Conservation (phyloP, 1,140 invertebrate genomes). For the Musca domestica region DNA sequence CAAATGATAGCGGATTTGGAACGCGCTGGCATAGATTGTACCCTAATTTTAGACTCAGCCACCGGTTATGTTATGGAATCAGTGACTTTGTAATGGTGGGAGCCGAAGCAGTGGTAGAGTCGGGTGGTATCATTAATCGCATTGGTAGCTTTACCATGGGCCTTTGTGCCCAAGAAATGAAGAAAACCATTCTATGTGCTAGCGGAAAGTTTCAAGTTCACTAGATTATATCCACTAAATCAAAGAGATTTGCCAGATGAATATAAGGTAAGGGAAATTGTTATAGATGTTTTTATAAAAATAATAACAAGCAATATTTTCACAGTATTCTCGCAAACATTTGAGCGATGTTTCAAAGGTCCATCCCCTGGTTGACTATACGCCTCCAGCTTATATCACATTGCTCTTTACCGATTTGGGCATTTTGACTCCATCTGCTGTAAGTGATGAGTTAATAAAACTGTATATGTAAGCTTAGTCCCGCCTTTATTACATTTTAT, state of each 20-base stretch:
- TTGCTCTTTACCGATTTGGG: constrained; percentile 94
- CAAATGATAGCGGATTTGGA: constrained; percentile 74
- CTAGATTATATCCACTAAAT: constrained; percentile 88
- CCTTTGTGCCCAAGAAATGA: constrained; percentile 85
- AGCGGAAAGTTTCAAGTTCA: constrained; percentile 97
- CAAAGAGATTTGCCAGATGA: constrained; percentile 87
- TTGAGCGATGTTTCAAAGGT: constrained; percentile 65
- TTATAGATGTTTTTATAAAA: too few relatives aligned
- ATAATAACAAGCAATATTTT: too few relatives aligned
- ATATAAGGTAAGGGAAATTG: constrained; percentile 73
- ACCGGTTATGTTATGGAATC: constrained; percentile 93
- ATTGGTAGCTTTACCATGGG: constrained; percentile 90
- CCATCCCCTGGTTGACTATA: constrained; percentile 94
- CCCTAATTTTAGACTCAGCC: constrained; percentile 84
- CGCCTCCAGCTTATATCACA: constrained; percentile 89
- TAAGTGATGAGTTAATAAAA: constrained; percentile 96
- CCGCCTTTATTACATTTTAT: not conserved
- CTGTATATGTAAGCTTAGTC: constrained; percentile 76
- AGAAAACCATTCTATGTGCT: constrained; percentile 95
- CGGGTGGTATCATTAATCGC: constrained; percentile 96
- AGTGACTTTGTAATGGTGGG: constrained; percentile 94
- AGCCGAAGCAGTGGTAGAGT: constrained; percentile 95
- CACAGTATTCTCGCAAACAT: constrained; percentile 65
- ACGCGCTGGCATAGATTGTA: constrained; percentile 69
- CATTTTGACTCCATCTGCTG: constrained; percentile 90